These are phyloP conservation scores for Sylvia atricapilla DNA, from an alignment of 2,113 vertebrate genomes.

Conservation along the genomic window DNA sequence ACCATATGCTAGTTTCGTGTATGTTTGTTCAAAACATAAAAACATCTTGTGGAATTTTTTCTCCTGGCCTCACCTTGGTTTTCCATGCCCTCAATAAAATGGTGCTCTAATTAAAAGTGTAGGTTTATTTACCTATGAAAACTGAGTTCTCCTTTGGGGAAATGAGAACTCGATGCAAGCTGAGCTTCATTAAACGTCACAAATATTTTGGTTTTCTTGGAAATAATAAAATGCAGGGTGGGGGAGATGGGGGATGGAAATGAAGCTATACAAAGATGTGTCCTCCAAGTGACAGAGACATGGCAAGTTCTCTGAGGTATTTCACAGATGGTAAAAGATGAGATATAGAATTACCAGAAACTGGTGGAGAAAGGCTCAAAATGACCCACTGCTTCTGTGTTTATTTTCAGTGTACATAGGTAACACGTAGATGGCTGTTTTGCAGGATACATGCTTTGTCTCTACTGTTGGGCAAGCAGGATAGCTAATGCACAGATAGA, in stretches of 20 bases:
- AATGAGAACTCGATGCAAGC: background rate
- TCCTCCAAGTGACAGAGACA: background rate
- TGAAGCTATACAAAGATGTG: background rate
- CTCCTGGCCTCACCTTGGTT: background rate
- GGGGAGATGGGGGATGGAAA: background rate
- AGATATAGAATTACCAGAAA: background rate
- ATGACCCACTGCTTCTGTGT: background rate
- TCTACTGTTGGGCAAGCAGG: background rate
- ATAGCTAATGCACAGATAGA: background rate
- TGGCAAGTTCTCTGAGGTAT: background rate
- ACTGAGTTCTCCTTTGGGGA: background rate
- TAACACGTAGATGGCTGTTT: background rate
- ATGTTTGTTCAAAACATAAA: background rate
- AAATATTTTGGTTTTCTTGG: background rate
- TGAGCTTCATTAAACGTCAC: background rate
- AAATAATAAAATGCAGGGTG: background rate
- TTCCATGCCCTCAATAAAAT: background rate
- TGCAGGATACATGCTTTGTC: background rate
- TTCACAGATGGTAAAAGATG: background rate
- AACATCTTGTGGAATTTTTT: background rate
- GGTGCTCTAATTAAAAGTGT: background rate
- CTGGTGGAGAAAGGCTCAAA: background rate
- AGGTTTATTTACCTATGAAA: background rate
- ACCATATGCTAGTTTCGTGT: background rate
- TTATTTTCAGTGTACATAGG: background rate